Evolutionary conservation across 2,797 vertebrate species (phyloP).

Genomic region (Muscicapa striata): DNA sequence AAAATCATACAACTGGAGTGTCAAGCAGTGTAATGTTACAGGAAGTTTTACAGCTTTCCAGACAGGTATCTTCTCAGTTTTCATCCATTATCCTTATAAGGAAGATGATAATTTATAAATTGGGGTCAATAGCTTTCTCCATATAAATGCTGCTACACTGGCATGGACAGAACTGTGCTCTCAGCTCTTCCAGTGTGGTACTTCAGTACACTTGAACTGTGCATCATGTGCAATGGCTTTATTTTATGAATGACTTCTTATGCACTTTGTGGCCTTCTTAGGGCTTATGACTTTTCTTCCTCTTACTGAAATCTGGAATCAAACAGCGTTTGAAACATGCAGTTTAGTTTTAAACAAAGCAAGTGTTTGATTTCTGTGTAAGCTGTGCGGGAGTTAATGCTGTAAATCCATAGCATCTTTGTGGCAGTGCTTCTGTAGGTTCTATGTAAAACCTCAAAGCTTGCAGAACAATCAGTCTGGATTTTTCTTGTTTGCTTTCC

Average conservation of each 20-base stretch:
- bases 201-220: slow-evolving; percentile 46
- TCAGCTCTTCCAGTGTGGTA: slow-evolving; percentile 40
- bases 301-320: slow-evolving; percentile 65
- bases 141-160: slow-evolving; percentile 49
- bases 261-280: slow-evolving; percentile 89
- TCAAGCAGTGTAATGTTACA: neutral
- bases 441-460: neutral
- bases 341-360: neutral
- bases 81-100: neutral
- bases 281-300: slow-evolving; percentile 73
- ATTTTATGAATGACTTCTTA: slow-evolving; percentile 76
- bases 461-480: neutral
- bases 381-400: neutral
- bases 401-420: neutral
- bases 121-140: slow-evolving; percentile 40
- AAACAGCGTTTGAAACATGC: slow-evolving; percentile 61
- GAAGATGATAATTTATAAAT: neutral
- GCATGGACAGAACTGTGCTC: slow-evolving; percentile 23
- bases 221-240: slow-evolving; percentile 79
- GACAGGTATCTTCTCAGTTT: neutral
- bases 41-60: slow-evolving; percentile 33
- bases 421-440: neutral
- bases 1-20: neutral
- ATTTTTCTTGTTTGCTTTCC: neutral
- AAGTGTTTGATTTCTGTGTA: slow-evolving; percentile 5